These are phyloP conservation scores for Sitta europaea DNA, from an alignment of 2,113 vertebrate genomes.

Conservation along the genomic window DNA sequence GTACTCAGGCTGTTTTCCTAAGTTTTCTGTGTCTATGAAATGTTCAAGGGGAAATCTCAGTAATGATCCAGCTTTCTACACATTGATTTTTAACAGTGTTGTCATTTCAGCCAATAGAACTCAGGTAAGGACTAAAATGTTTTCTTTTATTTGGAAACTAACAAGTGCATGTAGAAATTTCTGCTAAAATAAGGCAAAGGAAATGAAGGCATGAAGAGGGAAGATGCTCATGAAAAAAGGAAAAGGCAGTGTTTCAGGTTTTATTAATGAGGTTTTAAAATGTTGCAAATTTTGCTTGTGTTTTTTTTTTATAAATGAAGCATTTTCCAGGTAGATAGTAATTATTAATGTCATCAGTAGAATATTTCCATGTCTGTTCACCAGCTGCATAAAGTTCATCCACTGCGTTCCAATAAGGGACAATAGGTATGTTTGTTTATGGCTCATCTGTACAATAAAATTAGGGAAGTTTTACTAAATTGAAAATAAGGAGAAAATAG, in stretches of 20 bases:
- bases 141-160: background rate
- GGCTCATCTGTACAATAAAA: background rate
- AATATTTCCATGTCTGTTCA: background rate
- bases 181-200: background rate
- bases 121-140: background rate
- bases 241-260: background rate
- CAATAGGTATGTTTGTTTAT: background rate
- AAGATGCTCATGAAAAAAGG: background rate
- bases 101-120: slow-evolving; percentile 34
- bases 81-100: slow-evolving; percentile 28
- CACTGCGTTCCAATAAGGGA: background rate
- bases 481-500: background rate
- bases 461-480: background rate
- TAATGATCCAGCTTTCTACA: slow-evolving; percentile 7
- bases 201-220: background rate
- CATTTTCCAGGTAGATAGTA: background rate
- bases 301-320: background rate
- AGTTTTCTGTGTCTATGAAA: slow-evolving; percentile 1
- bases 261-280: background rate
- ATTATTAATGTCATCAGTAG: background rate
- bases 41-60: slow-evolving; percentile 31
- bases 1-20: background rate
- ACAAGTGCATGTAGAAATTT: background rate
- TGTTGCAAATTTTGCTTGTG: background rate
- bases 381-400: background rate